phyloP scores from a whole-genome alignment of 2,113 vertebrate genomes.

The Amphiprion ocellaris region DNA sequence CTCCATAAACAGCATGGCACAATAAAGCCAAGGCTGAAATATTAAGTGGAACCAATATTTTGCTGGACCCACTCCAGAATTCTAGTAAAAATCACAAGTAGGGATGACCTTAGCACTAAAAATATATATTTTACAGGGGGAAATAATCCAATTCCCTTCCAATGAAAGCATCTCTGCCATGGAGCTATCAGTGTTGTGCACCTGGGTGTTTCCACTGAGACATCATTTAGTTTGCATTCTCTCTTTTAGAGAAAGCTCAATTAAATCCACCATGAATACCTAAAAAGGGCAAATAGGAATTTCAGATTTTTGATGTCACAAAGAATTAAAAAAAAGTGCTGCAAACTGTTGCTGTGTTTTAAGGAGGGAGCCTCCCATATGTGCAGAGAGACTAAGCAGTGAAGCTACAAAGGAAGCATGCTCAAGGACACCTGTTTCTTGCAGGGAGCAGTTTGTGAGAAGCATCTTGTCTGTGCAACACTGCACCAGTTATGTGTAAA shows the following conservation, averaged over 20 bases:
- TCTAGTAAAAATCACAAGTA: constrained; percentile 62
- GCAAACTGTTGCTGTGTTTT: constrained; percentile 53
- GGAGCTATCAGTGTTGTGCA: constrained; percentile 56
- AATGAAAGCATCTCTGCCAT: constrained; percentile 65
- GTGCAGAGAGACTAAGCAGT: constrained; percentile 44
- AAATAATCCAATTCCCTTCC: constrained; percentile 66
- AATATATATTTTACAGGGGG: constrained; percentile 65
- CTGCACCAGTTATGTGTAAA: constrained; percentile 51
- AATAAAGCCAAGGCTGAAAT: constrained; percentile 68
- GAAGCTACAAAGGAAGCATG: constrained; percentile 56
- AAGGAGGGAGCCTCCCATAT: constrained; percentile 47
- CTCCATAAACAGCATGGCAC: constrained; percentile 60
- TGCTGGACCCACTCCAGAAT: constrained; percentile 61
- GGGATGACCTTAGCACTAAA: constrained; percentile 71
- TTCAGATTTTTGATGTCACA: constrained; percentile 37
- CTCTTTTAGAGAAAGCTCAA: constrained; percentile 44
- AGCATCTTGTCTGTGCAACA: constrained; percentile 35
- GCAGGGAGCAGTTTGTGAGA: constrained; percentile 50
- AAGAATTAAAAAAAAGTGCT: constrained; percentile 37
- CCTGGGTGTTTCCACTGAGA: constrained; percentile 56
- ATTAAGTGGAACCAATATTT: constrained; percentile 72
- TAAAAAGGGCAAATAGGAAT: constrained; percentile 22
- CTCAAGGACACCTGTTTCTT: constrained; percentile 77
- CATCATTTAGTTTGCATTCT: constrained; percentile 57
- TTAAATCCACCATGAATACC: constrained; percentile 51